Evolutionary conservation across 2,888 invertebrate species (phyloP), one percentile per base, ranked within the genome.

Genomic region (Blera fallax): DNA sequence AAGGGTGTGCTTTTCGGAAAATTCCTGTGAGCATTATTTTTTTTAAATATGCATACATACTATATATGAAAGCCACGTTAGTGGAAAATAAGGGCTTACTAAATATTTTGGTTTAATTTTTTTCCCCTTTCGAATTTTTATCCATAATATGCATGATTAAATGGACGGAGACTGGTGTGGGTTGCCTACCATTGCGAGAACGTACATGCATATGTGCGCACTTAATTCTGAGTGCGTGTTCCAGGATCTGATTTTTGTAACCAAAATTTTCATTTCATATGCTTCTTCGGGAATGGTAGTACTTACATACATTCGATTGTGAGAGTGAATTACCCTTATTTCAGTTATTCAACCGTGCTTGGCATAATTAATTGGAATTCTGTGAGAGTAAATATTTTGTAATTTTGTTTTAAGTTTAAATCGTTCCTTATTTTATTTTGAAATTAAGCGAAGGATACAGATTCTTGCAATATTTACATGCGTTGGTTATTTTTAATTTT

Each of bases 31-130:
- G 27, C 50, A 40, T 43, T 48, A 52, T 24, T 58, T 60, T 24
- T 58, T 60, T 40, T 24, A 27, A 60, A 60, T 60, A 60, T 40
- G 27, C 60, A 37, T n/a, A 40, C 24, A 14, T 11, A 24, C 21
- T n/a, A 40, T 40, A 14, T 11, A 24, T 37, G 3, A 50, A 21
- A 50, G 29, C 54, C 10, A 16, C 32, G 4, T 14, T 40, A 27
- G 43, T 1, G 14, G 60, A n/a, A 60, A 43, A 43, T 14, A n/a
- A 69, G 8, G 27, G 18, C 54, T 24, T 40, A 54, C 40, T 29
- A 37, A 18, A 43, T 43, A 40, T 69, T 54, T 43, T 54, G 29
- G 54, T 54, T 67, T 40, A 54, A 54, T 34, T 48, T 64, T 27
- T 62, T 62, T 8, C 16, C 27, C 27, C n/a, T 27, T 40, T 14